Base-by-base conservation (phyloP, 2,888 invertebrate species). In the Callyntrura sp. region DNA sequence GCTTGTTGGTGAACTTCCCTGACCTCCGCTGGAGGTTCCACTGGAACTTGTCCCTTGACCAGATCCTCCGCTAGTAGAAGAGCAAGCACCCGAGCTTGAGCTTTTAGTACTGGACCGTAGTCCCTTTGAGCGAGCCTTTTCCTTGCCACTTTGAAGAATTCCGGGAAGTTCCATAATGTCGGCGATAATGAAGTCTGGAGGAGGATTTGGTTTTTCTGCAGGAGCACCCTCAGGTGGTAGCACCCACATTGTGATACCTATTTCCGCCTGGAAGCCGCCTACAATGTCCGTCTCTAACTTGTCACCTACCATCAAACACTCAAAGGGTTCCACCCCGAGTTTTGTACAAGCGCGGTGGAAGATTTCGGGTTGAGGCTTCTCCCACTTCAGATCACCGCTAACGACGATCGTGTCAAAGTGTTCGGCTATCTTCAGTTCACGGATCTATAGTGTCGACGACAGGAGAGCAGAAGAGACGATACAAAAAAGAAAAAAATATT, bases 291-390 rank as follows among this genome's bases (percentile, higher is more conserved):
- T 98, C 94, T 98, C 97, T 93, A 98, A 95, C 94, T 97, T 97
- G 94, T 98, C 98, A 73, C 98, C 98, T 94, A 98, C 96, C 97
- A 98, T 98, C 93, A 97, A 95, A 95, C 97, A 98, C 93, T 96
- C 96, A 85, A 96, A 95, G 0, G 98, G 97, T 94, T 96, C 95
- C 23, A 98, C 97, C 92, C 96, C 96, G 88, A 98, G 96, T 94
- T 96, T 96, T 94, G 96, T 96, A 95, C 97, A 98, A 45, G 97
- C 98, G 89, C 93, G 92, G 93, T 97, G 96, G 93, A 96, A 95
- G 94, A 98, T 98, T 94, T 96, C 96, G 92, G 96, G 96, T 94
- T 97, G 96, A 0, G 98, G 98, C 94, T 98, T 98, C 95, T 98
- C 98, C 97, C 97, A 97, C 68, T 93, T 93, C 60, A 94, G 85